phyloP scores from a whole-genome alignment of 2,113 vertebrate genomes.

The Oryctolagus cuniculus region mOryCun1.1 NC_091443.1:4393501-4394000 shows the following conservation, averaged over 20 bases:
- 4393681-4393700: neutral
- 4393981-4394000: neutral
- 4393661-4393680: neutral
- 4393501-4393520: neutral
- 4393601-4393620: neutral
- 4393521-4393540: constrained; percentile 39
- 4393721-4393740: neutral
- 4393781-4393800: constrained; percentile 14
- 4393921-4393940: neutral
- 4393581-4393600: neutral
- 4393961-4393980: neutral
- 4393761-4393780: neutral
- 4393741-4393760: neutral
- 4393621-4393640: neutral
- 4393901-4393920: neutral
- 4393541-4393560: neutral
- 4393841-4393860: neutral
- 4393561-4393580: neutral
- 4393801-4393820: neutral
- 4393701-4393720: neutral
- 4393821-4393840: neutral
- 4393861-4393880: neutral
- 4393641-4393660: neutral
- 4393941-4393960: neutral
- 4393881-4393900: neutral